phyloP scores from a whole-genome alignment of 1,140 invertebrate species.

The Calliphora vicina region DNA sequence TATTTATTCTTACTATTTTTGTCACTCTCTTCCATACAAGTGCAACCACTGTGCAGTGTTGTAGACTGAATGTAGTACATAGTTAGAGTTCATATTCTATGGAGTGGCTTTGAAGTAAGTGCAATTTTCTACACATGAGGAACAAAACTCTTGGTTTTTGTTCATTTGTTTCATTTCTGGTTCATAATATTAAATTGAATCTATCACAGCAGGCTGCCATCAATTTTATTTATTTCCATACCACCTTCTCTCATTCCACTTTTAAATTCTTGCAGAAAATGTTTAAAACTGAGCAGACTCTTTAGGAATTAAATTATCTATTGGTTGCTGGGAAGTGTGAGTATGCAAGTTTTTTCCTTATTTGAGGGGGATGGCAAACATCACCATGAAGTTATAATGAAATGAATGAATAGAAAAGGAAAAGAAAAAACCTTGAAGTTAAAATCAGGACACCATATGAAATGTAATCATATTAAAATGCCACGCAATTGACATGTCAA shows the following conservation, averaged over 20 bases:
- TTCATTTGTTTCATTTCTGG: constrained; percentile 1
- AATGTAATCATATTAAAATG: constrained; percentile 30
- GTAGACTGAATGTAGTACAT: too few relatives aligned
- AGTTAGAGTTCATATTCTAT: too few relatives aligned
- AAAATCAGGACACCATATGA: constrained; percentile 33
- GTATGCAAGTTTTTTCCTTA: background rate
- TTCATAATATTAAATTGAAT: constrained; percentile 32
- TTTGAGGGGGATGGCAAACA: background rate
- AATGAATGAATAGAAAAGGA: background rate
- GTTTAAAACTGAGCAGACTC: constrained; percentile 6
- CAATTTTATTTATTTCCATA: constrained; percentile 31
- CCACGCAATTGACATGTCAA: constrained; percentile 28
- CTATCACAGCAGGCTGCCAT: constrained; percentile 29
- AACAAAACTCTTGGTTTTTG: background rate
- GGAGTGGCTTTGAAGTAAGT: background rate
- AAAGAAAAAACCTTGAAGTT: constrained; percentile 19
- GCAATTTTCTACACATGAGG: background rate
- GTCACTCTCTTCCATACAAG: too few relatives aligned
- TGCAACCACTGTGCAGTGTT: too few relatives aligned
- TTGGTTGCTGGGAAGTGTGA: too few relatives aligned
- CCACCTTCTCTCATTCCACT: too few relatives aligned
- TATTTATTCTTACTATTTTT: too few relatives aligned
- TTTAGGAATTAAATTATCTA: constrained; percentile 25
- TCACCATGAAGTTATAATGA: background rate
- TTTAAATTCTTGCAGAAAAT: too few relatives aligned